Percentiles rank a stretch among this genome's conserved stretches.
Conservation (phyloP, 2,888 invertebrate genomes). For the Thelaira solivaga region DNA sequence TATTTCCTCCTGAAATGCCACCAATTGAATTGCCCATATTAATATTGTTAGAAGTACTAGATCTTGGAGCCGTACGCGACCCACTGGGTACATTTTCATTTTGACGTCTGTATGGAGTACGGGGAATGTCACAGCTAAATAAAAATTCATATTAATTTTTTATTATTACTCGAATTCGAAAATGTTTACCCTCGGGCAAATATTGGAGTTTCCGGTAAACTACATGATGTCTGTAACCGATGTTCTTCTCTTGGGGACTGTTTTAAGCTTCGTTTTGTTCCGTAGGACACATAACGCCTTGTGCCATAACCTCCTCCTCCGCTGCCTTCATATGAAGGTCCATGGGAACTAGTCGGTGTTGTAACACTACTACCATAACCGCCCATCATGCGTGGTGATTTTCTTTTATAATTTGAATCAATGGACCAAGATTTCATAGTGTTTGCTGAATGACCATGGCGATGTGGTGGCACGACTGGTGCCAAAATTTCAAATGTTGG, state of each 20-base stretch:
- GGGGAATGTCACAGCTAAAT: constrained; percentile 84
- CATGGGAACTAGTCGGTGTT: constrained; percentile 70
- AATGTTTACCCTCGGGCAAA: constrained; percentile 83
- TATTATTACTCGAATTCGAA: neutral
- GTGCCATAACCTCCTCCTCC: constrained; percentile 77
- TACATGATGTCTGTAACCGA: constrained; percentile 88
- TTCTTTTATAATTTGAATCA: constrained; percentile 86
- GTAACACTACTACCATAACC: constrained; percentile 78
- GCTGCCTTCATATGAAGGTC: constrained; percentile 66
- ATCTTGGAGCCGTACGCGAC: constrained; percentile 81
- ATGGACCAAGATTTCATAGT: constrained; percentile 91
- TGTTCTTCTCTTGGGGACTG: constrained; percentile 81
- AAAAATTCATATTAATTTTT: constrained; percentile 4
- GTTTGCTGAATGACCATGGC: constrained; percentile 79
- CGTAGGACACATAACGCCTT: constrained; percentile 76
- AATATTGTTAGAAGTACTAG: constrained; percentile 76
- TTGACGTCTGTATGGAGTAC: constrained; percentile 85
- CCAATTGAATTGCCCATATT: constrained; percentile 77
- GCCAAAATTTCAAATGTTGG: constrained; percentile 76
- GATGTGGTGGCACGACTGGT: constrained; percentile 86
- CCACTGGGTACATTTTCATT: constrained; percentile 77
- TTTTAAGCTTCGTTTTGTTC: constrained; percentile 77
- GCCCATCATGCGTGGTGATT: constrained; percentile 78
- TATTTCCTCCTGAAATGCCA: constrained; percentile 72
- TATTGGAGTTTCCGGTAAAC: constrained; percentile 92